Conservation (phyloP, 2,113 vertebrate species). For the Campylomormyrus tamandua region DNA sequence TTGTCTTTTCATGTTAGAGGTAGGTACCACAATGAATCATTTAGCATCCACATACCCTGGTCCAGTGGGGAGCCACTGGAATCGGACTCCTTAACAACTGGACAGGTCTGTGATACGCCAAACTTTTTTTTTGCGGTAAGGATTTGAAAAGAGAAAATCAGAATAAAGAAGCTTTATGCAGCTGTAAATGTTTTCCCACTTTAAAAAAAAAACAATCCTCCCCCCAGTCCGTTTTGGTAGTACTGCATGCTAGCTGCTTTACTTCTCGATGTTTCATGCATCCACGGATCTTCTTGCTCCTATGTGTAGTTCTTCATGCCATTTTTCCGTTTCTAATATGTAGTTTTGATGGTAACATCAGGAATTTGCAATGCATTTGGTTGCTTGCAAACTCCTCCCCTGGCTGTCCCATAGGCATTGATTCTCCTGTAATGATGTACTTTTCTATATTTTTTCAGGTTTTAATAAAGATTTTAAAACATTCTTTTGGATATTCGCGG, state of each 20-base stretch:
- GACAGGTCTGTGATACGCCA: not conserved
- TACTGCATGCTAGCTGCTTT: not conserved
- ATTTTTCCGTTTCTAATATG: not conserved
- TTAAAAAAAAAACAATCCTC: not conserved
- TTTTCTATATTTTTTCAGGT: slow-evolving; percentile 35
- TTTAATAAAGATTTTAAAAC: slow-evolving; percentile 45
- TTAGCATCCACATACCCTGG: not conserved
- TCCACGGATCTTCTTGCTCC: not conserved
- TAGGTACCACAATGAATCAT: not conserved
- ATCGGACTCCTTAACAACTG: not conserved
- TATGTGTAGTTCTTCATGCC: not conserved
- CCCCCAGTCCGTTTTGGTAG: not conserved
- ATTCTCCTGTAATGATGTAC: not conserved
- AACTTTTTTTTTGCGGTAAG: not conserved
- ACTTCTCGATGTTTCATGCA: not conserved
- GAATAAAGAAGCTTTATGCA: not conserved
- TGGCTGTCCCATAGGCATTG: not conserved
- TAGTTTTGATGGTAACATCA: not conserved
- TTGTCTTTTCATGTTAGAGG: not conserved
- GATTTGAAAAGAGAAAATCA: not conserved
- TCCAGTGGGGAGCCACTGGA: not conserved
- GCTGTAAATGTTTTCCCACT: not conserved
- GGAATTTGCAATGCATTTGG: not conserved
- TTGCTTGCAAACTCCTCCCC: not conserved
- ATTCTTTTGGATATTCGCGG: not conserved